phyloP scores from a whole-genome alignment of 2,888 invertebrate species.

The Plutella xylostella region DNA sequence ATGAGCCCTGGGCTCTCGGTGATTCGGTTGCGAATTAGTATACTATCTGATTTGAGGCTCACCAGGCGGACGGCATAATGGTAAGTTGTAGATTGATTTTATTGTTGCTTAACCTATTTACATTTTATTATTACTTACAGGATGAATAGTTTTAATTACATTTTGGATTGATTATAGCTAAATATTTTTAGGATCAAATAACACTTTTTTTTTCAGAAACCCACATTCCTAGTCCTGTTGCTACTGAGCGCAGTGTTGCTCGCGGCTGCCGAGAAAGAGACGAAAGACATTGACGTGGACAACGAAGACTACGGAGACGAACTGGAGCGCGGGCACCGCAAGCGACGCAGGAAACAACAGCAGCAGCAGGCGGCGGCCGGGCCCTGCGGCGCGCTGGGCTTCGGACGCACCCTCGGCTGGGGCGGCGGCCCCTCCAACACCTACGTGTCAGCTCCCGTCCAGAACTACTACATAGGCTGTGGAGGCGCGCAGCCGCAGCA shows the following conservation, averaged over 20 bases:
- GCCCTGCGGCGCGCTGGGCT: conserved; percentile 28
- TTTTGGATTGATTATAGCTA: neutral
- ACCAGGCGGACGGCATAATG: conserved; percentile 22
- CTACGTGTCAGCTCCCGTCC: conserved; percentile 50
- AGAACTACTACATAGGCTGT: conserved; percentile 54
- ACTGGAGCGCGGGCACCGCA: conserved; percentile 38
- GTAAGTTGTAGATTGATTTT: conserved; percentile 24
- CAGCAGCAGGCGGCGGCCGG: conserved; percentile 35
- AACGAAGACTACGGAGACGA: no score
- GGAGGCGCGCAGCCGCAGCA: conserved; percentile 20
- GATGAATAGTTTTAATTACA: neutral
- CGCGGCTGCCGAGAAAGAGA: conserved; percentile 26
- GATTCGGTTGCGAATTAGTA: conserved; percentile 20
- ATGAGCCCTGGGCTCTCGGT: no score
- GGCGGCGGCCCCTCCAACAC: conserved; percentile 33
- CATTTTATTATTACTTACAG: no score
- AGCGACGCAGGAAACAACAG: conserved; percentile 44
- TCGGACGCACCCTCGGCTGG: conserved; percentile 35
- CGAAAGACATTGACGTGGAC: conserved; percentile 34
- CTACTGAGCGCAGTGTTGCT: conserved; percentile 26
- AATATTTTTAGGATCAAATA: neutral
- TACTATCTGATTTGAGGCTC: conserved; percentile 19
- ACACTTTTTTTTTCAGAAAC: conserved; percentile 34
- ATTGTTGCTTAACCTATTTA: no score
- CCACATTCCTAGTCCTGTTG: conserved; percentile 27